A percentile compares a stretch with the other conserved stretches of the same genome.
phyloP scores from a whole-genome alignment of 2,888 invertebrate genomes.

The Alviniconcha strummeri region DNA sequence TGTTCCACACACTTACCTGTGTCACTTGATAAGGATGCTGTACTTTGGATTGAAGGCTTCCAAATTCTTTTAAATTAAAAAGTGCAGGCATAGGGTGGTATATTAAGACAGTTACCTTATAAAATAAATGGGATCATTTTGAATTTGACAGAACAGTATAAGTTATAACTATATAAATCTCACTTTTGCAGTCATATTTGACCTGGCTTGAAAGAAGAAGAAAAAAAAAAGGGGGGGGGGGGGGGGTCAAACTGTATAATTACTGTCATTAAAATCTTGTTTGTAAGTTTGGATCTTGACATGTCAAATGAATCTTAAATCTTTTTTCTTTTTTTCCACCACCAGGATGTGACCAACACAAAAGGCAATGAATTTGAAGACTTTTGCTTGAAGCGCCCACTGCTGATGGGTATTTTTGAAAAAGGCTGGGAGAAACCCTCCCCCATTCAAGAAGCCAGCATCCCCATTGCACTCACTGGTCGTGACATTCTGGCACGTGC shows the following conservation, averaged over 20 bases:
- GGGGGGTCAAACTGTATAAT: too few species aligned
- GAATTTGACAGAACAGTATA: too few species aligned
- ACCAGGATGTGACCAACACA: conserved; percentile 97
- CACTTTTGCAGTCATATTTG: neutral
- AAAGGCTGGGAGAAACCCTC: conserved; percentile 99
- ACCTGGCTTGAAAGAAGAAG: neutral
- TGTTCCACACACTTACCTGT: too few species aligned
- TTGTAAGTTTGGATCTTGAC: too few species aligned
- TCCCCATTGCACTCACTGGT: conserved; percentile 97
- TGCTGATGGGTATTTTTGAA: conserved; percentile 99
- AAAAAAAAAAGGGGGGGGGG: neutral
- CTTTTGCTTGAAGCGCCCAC: conserved; percentile 96
- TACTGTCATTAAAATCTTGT: too few species aligned
- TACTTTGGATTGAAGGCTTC: too few species aligned
- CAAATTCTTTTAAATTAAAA: too few species aligned
- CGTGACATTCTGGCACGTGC: conserved; percentile 98
- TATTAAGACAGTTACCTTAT: too few species aligned
- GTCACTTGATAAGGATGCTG: too few species aligned
- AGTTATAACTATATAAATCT: too few species aligned
- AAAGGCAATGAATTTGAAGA: conserved; percentile 99
- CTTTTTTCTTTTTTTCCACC: neutral
- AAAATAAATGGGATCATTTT: too few species aligned
- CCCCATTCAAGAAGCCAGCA: conserved; percentile 95
- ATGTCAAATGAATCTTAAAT: neutral
- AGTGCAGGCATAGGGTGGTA: too few species aligned